Evolutionary conservation across 1,140 invertebrate genomes (phyloP), one percentile per base, ranked within the genome.

Genomic region (Drosophila mojavensis): DNA sequence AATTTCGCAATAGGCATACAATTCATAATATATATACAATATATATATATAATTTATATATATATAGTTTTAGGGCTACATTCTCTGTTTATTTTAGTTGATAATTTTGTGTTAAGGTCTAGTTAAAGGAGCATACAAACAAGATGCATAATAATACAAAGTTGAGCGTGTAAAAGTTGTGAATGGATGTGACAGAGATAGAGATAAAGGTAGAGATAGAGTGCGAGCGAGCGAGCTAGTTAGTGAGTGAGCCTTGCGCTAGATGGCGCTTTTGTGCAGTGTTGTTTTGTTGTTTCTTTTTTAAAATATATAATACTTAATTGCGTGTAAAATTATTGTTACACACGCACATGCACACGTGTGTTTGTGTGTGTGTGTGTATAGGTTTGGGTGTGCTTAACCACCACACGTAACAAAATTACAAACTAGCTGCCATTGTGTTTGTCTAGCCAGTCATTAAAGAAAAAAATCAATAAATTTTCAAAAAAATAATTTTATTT

Each of bases 1-100:
- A 47, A 20, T 55, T 54, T 67, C 30, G 26, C 15, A 47, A 47
- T 69, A 45, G 17, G 24, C 66, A 61, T 36, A 33, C 3, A 48
- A 5, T 50, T 26, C 4, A 24, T 24, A 43, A 33, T 13, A 65
- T 50, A 58, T 55, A 47, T 33, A 45, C 26, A 51, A 55, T 1
- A n/a, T n/a, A n/a, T n/a, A n/a, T n/a, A n/a, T n/a, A n/a, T n/a
- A n/a, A n/a, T n/a, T n/a, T 30, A 66, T 55, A 33, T 13, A 24
- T 50, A 30, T 33, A 69, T 45, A 50, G 62, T 28, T 53, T 41
- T 60, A 71, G 24, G 41, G 15, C 59, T 71, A 71, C 13, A 66
- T 67, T 67, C 36, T 67, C 36, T 67, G 58, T 67, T 77, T 74
- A 66, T 36, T 76, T 67, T 60, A 78, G 61, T 74, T 54, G 30